Base-by-base conservation (phyloP, 2,888 invertebrate species). In the Dorcus parallelipipedus region DNA sequence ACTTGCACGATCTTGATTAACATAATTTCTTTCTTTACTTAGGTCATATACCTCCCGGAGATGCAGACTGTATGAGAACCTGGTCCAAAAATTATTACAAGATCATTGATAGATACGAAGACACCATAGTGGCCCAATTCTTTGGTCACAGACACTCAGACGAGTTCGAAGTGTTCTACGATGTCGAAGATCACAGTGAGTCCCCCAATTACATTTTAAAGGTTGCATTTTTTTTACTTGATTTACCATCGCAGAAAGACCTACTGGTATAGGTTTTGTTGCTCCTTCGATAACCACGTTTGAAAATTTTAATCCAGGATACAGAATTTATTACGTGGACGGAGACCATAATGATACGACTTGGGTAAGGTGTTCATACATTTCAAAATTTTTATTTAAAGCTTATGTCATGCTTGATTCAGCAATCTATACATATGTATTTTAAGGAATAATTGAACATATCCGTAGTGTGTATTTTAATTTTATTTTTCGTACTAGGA, bases 241-340 rank as follows among this genome's bases (percentile, higher is more conserved):
- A 49, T 64, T 62, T 60, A 14, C 9, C 57, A 70, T 77, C 75
- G 38, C 71, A 87, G 89, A 86, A 59, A 82, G 90, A 78, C 88
- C 96, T 2, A 87, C 90, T 7, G 91, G 88, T 73, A 86, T 97
- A 62, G 94, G 94, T 0, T 98, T 95, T 73, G 86, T 97, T 42
- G 93, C 93, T 8, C 97, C 97, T 2, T 95, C 96, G 0, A 93
- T 97, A 0, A 95, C 97, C 2, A 94, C 97, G 0, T 97, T 93
- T 74, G 88, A 89, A 67, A 89, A 92, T 74, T 82, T 93, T 56
- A 97, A 97, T 82, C 94, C 97, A 0, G 95, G 95, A 14, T 98
- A 95, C 78, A 84, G 97, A 73, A 92, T 98, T 78, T 98, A 97
- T 78, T 92, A 94, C 71, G 87, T 97, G 2, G 97, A 97, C 73